Base-by-base conservation (phyloP, 2,888 invertebrate species). In the Ceraclea dissimilis region DNA sequence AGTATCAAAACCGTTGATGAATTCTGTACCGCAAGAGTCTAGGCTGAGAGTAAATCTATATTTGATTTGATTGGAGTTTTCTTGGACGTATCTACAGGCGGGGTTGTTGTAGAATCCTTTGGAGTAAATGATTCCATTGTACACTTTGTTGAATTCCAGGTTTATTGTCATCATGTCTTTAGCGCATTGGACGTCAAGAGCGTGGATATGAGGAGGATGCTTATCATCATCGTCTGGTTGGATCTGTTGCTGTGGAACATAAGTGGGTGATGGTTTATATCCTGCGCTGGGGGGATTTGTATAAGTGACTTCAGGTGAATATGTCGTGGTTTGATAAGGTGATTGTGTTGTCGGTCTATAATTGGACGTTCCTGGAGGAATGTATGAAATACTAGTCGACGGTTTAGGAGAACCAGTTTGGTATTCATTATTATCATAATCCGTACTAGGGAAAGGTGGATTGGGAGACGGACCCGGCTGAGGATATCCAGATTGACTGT, bases 121-220 rank as follows among this genome's bases (percentile, higher is more conserved):
- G 1, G 89, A 88, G 66, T 90, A 90, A 63, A 90, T 87, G 13
- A 90, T 79, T 1, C 90, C 90, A 63, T 88, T 82, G 67, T 88
- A 90, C 17, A 73, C 76, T 60, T 85, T 80, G 68, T 88, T 88
- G 70, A 90, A 90, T 69, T 87, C 86, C 10, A 90, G 81, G 63
- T 85, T 82, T 58, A 90, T 88, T 1, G 84, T 86, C 90, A 90
- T 90, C 83, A 85, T 84, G 62, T 88, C 87, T 68, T 88, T 89
- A 57, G 86, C 85, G 65, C 90, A 90, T 65, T 86, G 79, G 0
- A 90, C 90, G 43, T 86, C 82, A 55, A 90, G 82, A 1, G 79
- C 80, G 66, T 88, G 86, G 63, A 90, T 86, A 63, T 88, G 87
- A 2, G 89, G 86, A 44, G 86, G 87, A 66, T 88, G 88, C 54